Evolutionary conservation across 2,888 invertebrate genomes (phyloP), one percentile per base, ranked within the genome.

Genomic region (Eilema depressum): DNA sequence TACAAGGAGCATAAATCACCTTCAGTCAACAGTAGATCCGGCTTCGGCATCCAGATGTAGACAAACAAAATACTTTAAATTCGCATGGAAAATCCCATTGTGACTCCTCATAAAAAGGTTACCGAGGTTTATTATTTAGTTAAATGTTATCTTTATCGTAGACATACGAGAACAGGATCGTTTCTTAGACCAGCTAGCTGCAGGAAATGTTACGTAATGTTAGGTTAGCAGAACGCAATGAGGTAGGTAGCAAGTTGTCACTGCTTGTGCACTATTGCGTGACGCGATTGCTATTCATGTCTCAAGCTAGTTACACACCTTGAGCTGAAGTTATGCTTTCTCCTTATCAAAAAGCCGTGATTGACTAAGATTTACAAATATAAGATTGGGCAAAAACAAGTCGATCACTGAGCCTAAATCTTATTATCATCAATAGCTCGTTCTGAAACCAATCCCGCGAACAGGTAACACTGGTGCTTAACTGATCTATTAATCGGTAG

Each of bases 211-310:
- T 79, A 78, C 73, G 63, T 73, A 80, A 80, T 71, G 70, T 47
- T 68, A 64, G 67, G 70, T 47, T 68, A 64, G 67, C 62, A 72
- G 71, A 71, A 79, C 73, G 80, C 80, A 80, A 82, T 77, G 71
- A 82, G 78, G 68, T 41, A 20, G 41, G 20, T 75, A 33, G 73
- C 70, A 71, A 74, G 74, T 72, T 70, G 73, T 74, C 74, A 79
- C 71, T 71, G 71, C 73, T 80, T 73, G 73, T 80, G 80, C 76
- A 82, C 71, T 81, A 75, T 76, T 82, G 78, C 78, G 76, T 82
- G 82, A 81, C 73, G 72, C 66, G 76, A 81, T 80, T 81, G 80
- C 80, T 77, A 79, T 80, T 77, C 82, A 82, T 75, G 80, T 73
- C 82, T 77, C 75, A 79, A 75, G 73, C 70, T 69, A 73, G 79